Evolutionary conservation across 2,113 vertebrate genomes (phyloP), one percentile per base, ranked within the genome.

Genomic region (Dinomys branickii): DNA sequence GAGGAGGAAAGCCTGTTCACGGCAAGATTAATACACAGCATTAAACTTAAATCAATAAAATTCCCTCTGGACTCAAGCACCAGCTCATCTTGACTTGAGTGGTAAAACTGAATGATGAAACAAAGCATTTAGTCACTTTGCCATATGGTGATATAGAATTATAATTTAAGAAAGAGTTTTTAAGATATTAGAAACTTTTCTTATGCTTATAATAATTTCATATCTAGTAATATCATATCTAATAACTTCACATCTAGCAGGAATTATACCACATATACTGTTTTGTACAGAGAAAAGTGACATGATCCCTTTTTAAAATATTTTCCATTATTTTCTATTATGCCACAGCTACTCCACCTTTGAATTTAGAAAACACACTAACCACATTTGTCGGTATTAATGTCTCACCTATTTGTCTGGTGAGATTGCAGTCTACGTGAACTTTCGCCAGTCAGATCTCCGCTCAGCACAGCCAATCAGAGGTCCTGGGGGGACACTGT

Each of bases 1-100:
- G 88, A 86, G 83, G 77, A 94, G 65, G 26, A 91, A 92, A 94
- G 50, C 2, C 90, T 95, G n/a, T 86, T 90, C 88, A 86, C 58
- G 91, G 65, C 13, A 89, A 96, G 96, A 96, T 93, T 93, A 96
- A 96, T 95, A 75, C 50, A 91, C n/a, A 59, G 35, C 65, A 89
- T 94, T 97, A 89, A 96, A 97, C n/a, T 80, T 92, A 93, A 96
- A 97, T 95, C 95, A 96, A 95, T 96, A 82, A 92, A 92, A 91
- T 88, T 97, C 89, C 77, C 88, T 92, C 91, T 96, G 75, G 85
- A 86, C 91, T 96, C 80, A 65, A 96, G 84, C 22, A 93, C 67
- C 89, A 58, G 84, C 89, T 91, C 67, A 67, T 81, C 80, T 89
- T 97, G 91, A 93, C 44, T 69, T 78, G 33, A 67, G n/a, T 84